phyloP scores from a whole-genome alignment of 2,113 vertebrate genomes.

The Myotis lucifugus region DNA sequence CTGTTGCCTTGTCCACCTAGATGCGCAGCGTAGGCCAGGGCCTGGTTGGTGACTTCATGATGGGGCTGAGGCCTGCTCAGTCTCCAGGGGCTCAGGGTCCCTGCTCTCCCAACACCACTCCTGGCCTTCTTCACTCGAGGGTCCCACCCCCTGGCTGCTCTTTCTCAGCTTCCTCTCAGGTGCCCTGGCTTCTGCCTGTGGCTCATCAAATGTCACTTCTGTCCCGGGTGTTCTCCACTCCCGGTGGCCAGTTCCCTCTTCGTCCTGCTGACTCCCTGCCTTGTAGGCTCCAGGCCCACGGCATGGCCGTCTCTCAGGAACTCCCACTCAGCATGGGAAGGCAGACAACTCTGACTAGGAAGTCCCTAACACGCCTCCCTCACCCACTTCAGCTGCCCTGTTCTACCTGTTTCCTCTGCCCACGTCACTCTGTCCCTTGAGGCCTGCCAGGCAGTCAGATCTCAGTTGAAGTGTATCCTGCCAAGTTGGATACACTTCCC shows the following conservation, averaged over 20 bases:
- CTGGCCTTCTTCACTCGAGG: rapidly evolving
- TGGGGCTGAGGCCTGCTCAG: background rate
- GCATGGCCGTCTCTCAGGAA: rapidly evolving
- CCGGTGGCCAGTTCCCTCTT: rapidly evolving
- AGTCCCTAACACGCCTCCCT: rapidly evolving
- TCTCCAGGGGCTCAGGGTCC: no score
- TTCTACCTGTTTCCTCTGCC: background rate
- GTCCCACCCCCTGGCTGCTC: no score
- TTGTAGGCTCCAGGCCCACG: rapidly evolving
- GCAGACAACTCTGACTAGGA: background rate
- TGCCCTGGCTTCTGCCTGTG: background rate
- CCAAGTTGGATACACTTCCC: background rate
- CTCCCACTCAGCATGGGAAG: background rate
- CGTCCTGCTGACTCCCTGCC: background rate
- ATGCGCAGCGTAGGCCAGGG: rapidly evolving
- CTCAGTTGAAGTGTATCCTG: background rate
- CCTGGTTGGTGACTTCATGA: background rate
- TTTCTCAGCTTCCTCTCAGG: background rate
- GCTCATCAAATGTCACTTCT: background rate
- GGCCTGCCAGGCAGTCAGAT: no score
- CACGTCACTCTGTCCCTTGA: background rate
- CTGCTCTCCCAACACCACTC: background rate
- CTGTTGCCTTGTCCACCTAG: no score
- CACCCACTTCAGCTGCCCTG: no score
- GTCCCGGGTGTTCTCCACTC: rapidly evolving